These are phyloP conservation scores for Hylaeus volcanicus DNA, from an alignment of 1,140 invertebrate genomes.

Conservation along the genomic window DNA sequence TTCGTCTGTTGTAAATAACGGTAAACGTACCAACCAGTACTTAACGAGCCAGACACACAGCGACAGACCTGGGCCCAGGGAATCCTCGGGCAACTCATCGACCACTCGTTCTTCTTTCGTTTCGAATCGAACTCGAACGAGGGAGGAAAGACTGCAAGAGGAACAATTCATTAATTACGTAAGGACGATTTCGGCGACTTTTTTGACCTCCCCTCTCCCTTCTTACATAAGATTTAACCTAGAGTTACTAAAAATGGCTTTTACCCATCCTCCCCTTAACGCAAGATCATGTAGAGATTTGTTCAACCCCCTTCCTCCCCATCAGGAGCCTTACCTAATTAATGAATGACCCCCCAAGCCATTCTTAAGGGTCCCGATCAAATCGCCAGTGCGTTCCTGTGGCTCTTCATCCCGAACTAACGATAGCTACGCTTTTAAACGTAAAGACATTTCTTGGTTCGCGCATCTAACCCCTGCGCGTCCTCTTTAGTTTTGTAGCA, in stretches of 20 bases:
- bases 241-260: no score
- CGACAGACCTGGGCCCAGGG: not conserved
- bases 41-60: slow-evolving; percentile 31
- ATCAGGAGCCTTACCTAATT: no score
- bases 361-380: no score
- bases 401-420: slow-evolving; percentile 39
- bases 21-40: slow-evolving; percentile 48
- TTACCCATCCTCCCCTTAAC: no score
- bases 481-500: slow-evolving; percentile 46
- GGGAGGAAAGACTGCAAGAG: slow-evolving; percentile 9
- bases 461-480: slow-evolving; percentile 27
- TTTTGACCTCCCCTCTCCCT: slow-evolving; percentile 10
- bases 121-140: slow-evolving; percentile 12
- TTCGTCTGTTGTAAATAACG: slow-evolving; percentile 46
- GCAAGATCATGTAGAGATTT: no score
- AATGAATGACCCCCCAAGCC: no score
- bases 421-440: slow-evolving; percentile 47
- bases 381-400: not conserved
- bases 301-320: no score
- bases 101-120: slow-evolving; percentile 30
- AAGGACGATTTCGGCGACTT: no score
- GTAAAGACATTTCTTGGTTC: slow-evolving; percentile 47
- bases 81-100: not conserved
- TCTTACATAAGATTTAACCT: slow-evolving; percentile 20
- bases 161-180: not conserved